Base-by-base conservation (phyloP, 2,113 vertebrate genomes). In the Lamprotornis superbus region DNA sequence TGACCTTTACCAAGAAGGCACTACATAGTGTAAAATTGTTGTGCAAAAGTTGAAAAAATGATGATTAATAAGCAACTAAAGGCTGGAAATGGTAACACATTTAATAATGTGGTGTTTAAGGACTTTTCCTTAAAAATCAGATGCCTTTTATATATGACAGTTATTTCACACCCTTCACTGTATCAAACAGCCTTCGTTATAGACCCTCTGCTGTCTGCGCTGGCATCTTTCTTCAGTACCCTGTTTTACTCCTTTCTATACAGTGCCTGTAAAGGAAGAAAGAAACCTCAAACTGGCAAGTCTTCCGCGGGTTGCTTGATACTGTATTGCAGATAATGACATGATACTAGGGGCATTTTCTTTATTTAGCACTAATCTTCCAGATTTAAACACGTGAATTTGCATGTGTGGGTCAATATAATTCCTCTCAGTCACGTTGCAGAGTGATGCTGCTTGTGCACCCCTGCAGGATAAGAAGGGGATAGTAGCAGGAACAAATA, bases 391-490 rank as follows among this genome's bases (percentile, higher is more conserved):
- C 28, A 12, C 0, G 0, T 49, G 25, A 42, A 49, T 31, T 27
- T 18, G 20, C 35, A 7, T 5, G 6, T n/a, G 25, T 31, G 21
- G 10, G 5, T 70, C 2, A 1, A 24, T 24, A 49, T 2, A 53
- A 7, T 65, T 82, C 60, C 9, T 74, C 69, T 70, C 37, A 91
- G 30, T 6, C 24, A 33, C 27, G 14, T 1, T 25, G 7, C 33
- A 93, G 30, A 39, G 8, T 42, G 18, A 31, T 0, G 1, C 6
- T 35, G 7, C 15, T 85, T 5, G 0, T 0, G 1, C 15, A 33
- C 3, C 22, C 8, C 18, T 52, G 37, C 15, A 69, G 23, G 17
- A 19, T 55, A 13, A 73, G 35, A 87, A 77, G 7, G 33, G 4
- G 23, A 49, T 16, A 4, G 13, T 3, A 61, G 10, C 8, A 83